Evolutionary conservation across 2,888 invertebrate genomes (phyloP), one percentile per base, ranked within the genome.

Genomic region (Minunthozetes semirufus): DNA sequence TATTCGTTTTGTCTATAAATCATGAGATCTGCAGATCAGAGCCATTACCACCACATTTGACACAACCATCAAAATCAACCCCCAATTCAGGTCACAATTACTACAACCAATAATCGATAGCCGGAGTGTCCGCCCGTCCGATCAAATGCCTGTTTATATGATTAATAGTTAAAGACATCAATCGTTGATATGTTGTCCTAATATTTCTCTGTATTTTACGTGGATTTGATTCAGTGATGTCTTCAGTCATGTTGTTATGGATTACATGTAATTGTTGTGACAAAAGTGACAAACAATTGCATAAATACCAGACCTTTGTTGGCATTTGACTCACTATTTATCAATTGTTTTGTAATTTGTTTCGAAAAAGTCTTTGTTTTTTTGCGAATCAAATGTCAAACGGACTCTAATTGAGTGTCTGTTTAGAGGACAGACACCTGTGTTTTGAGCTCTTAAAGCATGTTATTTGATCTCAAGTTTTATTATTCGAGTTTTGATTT

Each of bases 201-300:
- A 38, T 66, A 66, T 66, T 66, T 38, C 38, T 66, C 38, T 66
- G 66, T 66, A 42, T 38, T 66, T 66, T 33, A 66, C 42, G 33
- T 66, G 66, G 38, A 9, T 66, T n/a, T n/a, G n/a, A n/a, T n/a
- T n/a, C n/a, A n/a, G n/a, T 66, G 66, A 66, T 66, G 66, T 66
- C 66, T 66, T 66, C 66, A 66, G 11, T 38, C 9, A 38, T 66
- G 38, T 33, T 66, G 38, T 66, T 66, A 38, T 33, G 15, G 13
- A 66, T 66, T 66, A 66, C n/a, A 66, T 66, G 66, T 66, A 66
- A 66, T 66, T 66, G 66, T 66, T 66, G 42, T 66, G 66, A 66
- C n/a, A 48, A 5, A 9, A 6, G 33, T 48, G 48, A 48, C 48
- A 53, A 53, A 61, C 61, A 61, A 61, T 61, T 61, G 61, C 29